Conservation (phyloP, 2,113 vertebrate genomes). For the Xiphorhynchus elegans region DNA sequence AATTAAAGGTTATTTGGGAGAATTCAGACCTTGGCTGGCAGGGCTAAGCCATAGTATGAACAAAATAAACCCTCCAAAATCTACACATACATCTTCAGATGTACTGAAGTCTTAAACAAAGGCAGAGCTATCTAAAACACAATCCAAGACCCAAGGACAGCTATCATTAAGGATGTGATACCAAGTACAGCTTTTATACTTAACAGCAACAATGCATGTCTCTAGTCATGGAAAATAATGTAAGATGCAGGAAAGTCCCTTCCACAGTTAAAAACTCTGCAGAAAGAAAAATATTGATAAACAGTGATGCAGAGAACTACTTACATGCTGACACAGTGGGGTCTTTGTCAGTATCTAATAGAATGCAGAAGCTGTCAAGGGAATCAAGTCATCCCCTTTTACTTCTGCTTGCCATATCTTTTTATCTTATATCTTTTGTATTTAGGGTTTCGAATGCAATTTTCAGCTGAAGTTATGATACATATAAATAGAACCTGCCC, state of each 20-base stretch:
- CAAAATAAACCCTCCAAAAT: rapidly evolving
- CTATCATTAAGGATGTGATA: neutral
- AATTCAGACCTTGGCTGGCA: neutral
- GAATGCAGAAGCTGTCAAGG: neutral
- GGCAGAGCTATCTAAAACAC: neutral
- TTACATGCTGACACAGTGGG: neutral
- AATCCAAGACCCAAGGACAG: neutral
- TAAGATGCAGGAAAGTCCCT: neutral
- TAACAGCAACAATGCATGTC: neutral
- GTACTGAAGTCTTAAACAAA: neutral
- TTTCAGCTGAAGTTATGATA: neutral
- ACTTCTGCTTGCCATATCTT: neutral
- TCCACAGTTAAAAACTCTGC: neutral
- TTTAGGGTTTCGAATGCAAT: neutral
- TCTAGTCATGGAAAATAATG: neutral
- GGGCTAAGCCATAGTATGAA: neutral
- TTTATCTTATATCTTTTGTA: no score
- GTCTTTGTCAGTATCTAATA: neutral
- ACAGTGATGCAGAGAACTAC: neutral
- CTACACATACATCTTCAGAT: neutral
- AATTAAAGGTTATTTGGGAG: neutral
- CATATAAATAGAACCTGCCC: neutral
- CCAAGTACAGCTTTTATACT: neutral
- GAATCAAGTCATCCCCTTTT: neutral
- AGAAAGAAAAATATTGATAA: neutral